Percentiles rank a stretch among this genome's conserved stretches.
phyloP scores from a whole-genome alignment of 2,797 vertebrate genomes.

The Hylomyscus alleni region DNA sequence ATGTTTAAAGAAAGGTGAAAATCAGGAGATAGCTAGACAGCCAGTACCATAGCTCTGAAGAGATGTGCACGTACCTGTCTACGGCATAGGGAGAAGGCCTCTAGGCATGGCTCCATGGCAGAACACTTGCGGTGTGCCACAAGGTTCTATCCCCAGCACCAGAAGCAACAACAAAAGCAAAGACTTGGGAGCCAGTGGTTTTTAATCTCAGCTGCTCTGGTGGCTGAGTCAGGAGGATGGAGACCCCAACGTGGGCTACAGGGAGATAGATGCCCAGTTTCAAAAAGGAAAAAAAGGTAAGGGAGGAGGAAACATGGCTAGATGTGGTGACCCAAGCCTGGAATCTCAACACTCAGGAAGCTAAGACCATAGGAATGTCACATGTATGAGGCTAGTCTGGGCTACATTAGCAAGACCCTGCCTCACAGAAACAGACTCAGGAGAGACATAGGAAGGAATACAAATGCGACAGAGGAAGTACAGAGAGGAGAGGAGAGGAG shows the following conservation, averaged over 20 bases:
- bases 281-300: not conserved
- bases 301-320: not conserved
- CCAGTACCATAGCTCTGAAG: not conserved
- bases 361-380: not conserved
- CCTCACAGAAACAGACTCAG: not conserved
- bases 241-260: not conserved
- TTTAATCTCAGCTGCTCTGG: not conserved
- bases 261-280: not conserved
- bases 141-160: not conserved
- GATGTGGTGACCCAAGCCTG: not conserved
- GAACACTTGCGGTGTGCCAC: not conserved
- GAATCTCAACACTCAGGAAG: not conserved
- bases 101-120: fast-evolving
- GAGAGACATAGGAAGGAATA: not conserved
- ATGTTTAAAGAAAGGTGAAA: not conserved
- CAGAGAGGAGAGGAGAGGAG: not conserved
- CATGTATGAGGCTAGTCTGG: not conserved
- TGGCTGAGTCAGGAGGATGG: not conserved
- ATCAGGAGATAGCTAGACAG: not conserved
- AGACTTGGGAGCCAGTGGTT: not conserved
- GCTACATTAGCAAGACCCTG: not conserved
- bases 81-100: too few species aligned
- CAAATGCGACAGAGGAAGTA: not conserved
- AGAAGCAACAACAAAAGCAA: not conserved
- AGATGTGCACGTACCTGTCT: too few species aligned